phyloP scores from a whole-genome alignment of 2,888 invertebrate species.

The Mimas tiliae region DNA sequence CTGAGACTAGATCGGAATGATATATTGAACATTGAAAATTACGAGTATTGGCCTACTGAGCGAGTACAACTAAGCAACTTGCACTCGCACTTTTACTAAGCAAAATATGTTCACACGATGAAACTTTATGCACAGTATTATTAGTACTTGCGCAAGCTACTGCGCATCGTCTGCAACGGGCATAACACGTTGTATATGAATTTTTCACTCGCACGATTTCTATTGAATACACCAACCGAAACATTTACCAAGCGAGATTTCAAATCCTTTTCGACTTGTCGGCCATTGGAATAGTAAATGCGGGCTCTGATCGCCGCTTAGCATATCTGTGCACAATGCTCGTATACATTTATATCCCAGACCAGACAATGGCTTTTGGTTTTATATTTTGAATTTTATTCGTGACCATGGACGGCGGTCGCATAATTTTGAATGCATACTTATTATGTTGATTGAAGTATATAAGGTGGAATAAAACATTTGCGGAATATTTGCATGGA shows the following conservation, averaged over 20 bases:
- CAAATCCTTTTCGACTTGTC: slow-evolving; percentile 19
- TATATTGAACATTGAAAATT: too few relatives aligned
- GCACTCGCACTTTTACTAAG: too few relatives aligned
- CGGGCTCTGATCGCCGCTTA: neutral
- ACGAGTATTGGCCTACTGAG: too few relatives aligned
- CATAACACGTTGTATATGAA: too few relatives aligned
- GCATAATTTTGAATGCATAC: slow-evolving; percentile 24
- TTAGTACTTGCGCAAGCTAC: too few relatives aligned
- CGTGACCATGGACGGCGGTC: slow-evolving; percentile 20
- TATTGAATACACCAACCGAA: neutral
- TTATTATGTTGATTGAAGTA: slow-evolving; percentile 24
- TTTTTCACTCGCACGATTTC: too few relatives aligned
- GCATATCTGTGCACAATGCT: neutral
- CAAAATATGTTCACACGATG: too few relatives aligned
- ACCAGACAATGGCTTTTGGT: slow-evolving; percentile 9
- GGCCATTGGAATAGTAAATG: slow-evolving; percentile 21
- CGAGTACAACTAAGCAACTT: too few relatives aligned
- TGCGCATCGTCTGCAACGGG: too few relatives aligned
- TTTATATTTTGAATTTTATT: slow-evolving; percentile 20
- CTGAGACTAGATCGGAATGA: too few relatives aligned
- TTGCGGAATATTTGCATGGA: slow-evolving; percentile 10
- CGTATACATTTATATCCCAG: neutral
- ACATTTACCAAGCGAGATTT: slow-evolving; percentile 12
- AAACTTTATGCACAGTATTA: too few relatives aligned
- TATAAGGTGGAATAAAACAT: slow-evolving; percentile 22